Evolutionary conservation across 2,113 vertebrate species (phyloP).

Genomic region (Chlorocebus sabaeus): DNA sequence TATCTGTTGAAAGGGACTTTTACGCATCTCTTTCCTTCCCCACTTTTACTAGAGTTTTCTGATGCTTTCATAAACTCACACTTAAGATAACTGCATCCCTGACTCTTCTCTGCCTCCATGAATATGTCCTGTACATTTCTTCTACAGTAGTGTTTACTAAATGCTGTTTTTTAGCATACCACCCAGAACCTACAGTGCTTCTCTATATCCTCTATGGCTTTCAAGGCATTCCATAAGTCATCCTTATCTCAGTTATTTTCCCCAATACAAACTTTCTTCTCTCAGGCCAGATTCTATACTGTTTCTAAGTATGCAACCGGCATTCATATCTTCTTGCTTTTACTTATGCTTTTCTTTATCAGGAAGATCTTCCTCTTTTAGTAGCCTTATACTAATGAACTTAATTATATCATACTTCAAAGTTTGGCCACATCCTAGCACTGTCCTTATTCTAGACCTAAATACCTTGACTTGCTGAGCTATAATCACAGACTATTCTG

Average conservation of each 20-base stretch:
- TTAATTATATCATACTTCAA: background rate
- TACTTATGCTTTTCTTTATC: background rate
- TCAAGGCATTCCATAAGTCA: background rate
- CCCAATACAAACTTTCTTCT: background rate
- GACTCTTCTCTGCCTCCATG: background rate
- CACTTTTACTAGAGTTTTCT: background rate
- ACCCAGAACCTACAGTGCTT: background rate
- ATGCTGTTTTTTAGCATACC: background rate
- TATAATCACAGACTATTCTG: background rate
- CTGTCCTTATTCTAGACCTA: background rate
- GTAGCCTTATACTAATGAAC: background rate
- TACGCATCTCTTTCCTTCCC: background rate
- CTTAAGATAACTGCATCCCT: background rate
- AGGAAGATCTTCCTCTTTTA: constrained; percentile 9
- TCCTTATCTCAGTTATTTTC: background rate
- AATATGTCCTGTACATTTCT: background rate
- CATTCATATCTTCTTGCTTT: background rate
- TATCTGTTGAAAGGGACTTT: background rate
- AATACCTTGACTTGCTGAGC: background rate
- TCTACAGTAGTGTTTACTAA: background rate
- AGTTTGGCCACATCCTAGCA: background rate
- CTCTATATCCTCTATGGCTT: background rate
- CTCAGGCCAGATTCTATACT: background rate
- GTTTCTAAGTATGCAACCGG: background rate
- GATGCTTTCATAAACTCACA: background rate